Conservation (phyloP, 2,888 invertebrate species). For the Erebia palarica region DNA sequence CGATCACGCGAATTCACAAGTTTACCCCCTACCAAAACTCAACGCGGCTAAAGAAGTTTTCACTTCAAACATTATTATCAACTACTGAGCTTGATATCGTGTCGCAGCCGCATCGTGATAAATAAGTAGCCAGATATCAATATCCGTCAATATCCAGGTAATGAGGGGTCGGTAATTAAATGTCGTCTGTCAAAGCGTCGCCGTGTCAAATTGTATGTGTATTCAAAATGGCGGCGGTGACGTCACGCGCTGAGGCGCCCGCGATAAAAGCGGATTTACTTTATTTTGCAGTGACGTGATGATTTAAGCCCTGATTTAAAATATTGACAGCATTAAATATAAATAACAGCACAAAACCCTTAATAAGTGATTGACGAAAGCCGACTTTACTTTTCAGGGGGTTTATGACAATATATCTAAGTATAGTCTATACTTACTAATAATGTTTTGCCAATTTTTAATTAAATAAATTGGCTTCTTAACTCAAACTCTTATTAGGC, state of each 20-base stretch:
- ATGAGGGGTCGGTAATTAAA: conserved; percentile 81
- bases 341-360: conserved; percentile 4
- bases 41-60: too few relatives aligned
- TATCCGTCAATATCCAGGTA: conserved; percentile 75
- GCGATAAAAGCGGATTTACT: conserved; percentile 53
- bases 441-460: too few relatives aligned
- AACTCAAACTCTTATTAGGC: too few relatives aligned
- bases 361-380: conserved; percentile 4
- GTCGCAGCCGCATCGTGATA: conserved; percentile 47
- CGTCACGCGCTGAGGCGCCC: conserved; percentile 48
- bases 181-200: conserved; percentile 77
- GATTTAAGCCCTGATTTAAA: conserved; percentile 26
- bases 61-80: too few relatives aligned
- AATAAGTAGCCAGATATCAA: conserved; percentile 55
- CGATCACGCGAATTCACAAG: too few relatives aligned
- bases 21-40: too few relatives aligned
- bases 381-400: background rate
- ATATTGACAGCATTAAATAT: conserved; percentile 11
- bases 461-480: too few relatives aligned
- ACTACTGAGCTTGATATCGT: conserved; percentile 28
- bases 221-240: conserved; percentile 70
- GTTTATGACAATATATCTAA: background rate
- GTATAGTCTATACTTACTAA: too few relatives aligned
- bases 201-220: conserved; percentile 73
- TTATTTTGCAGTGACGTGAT: conserved; percentile 45